These are phyloP conservation scores for Celastrina argiolus DNA, from an alignment of 2,888 invertebrate genomes.

Conservation along the genomic window DNA sequence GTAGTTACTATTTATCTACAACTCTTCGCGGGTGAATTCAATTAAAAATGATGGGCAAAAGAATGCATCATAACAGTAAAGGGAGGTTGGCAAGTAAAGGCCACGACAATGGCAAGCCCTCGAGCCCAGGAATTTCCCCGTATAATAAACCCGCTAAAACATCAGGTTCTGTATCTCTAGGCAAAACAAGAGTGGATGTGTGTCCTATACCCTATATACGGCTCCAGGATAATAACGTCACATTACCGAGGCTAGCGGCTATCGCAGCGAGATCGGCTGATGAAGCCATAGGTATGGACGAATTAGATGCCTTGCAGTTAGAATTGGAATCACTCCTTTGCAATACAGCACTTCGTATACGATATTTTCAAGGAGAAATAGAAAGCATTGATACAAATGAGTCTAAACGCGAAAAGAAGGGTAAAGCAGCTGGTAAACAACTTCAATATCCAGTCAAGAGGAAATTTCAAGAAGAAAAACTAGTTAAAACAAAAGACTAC, in stretches of 20 bases:
- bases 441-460: constrained; percentile 76
- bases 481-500: constrained; percentile 78
- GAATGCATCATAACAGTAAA: constrained; percentile 73
- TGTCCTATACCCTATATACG: constrained; percentile 82
- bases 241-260: constrained; percentile 82
- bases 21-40: constrained; percentile 61
- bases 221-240: constrained; percentile 81
- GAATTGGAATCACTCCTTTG: constrained; percentile 92
- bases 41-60: constrained; percentile 67
- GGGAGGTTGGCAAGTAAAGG: constrained; percentile 71
- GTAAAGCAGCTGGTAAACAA: constrained; percentile 73
- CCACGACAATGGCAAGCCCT: constrained; percentile 70
- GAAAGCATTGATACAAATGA: constrained; percentile 81
- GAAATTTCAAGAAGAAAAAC: constrained; percentile 76
- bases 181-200: constrained; percentile 64
- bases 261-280: constrained; percentile 83
- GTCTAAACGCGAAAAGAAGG: constrained; percentile 72
- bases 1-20: constrained; percentile 3
- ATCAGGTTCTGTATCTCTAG: constrained; percentile 59
- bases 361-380: constrained; percentile 87
- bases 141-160: constrained; percentile 70
- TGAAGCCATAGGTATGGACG: constrained; percentile 91
- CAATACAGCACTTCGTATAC: constrained; percentile 87
- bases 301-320: constrained; percentile 90
- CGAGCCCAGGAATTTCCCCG: constrained; percentile 70